These are phyloP conservation scores for Furcula furcula DNA, from an alignment of 2,888 invertebrate genomes.

Conservation along the genomic window DNA sequence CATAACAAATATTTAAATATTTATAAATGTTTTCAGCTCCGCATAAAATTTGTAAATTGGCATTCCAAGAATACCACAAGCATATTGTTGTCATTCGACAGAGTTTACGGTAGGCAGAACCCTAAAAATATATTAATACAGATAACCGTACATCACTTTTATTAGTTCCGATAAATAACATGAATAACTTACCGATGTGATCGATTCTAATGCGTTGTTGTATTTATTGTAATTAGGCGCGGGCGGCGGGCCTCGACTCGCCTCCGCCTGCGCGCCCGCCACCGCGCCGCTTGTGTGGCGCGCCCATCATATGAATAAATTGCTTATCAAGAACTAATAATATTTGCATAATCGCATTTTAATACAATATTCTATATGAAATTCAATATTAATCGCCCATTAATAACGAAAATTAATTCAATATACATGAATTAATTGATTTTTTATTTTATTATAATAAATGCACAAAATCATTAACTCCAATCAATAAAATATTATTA, in stretches of 20 bases:
- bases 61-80: background rate
- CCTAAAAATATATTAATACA: conserved; percentile 57
- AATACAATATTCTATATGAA: conserved; percentile 66
- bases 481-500: conserved; percentile 59
- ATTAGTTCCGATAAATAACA: conserved; percentile 77
- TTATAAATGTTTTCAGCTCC: background rate
- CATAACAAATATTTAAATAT: too few species aligned
- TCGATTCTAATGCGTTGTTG: conserved; percentile 75
- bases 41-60: background rate
- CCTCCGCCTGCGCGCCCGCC: conserved; percentile 17
- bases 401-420: conserved; percentile 70
- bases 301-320: conserved; percentile 68
- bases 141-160: conserved; percentile 78
- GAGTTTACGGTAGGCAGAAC: conserved; percentile 16
- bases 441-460: conserved; percentile 49
- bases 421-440: conserved; percentile 55
- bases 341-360: conserved; percentile 78
- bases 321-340: conserved; percentile 77
- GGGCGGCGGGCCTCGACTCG: conserved; percentile 15
- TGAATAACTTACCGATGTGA: conserved; percentile 72
- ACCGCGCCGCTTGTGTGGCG: conserved; percentile 45
- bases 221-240: conserved; percentile 76
- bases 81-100: conserved; percentile 4
- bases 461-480: conserved; percentile 58
- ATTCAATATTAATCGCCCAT: conserved; percentile 73